Base-by-base conservation (phyloP, 2,888 invertebrate species). In the Syritta pipiens region DNA sequence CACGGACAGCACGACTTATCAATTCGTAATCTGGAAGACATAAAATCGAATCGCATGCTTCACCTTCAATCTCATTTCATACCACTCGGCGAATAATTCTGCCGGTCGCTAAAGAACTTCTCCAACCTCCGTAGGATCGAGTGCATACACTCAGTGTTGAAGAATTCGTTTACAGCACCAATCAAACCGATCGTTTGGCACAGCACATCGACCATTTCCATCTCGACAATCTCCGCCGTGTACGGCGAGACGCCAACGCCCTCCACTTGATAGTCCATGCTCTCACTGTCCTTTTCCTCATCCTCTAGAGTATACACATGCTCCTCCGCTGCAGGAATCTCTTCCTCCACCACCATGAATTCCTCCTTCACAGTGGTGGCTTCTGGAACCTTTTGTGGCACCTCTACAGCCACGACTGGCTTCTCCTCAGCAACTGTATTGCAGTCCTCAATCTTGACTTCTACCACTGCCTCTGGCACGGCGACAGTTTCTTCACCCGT, bases 181-280 rank as follows among this genome's bases (percentile, higher is more conserved):
- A 89, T 35, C 44, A 85, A 83, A 1, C 89, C 89, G 9, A 89
- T 84, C 0, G 88, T 87, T 28, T 84, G 82, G 65, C 88, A 88
- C 10, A 89, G 76, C 14, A 84, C 84, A 57, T 87, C 85, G 1
- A 89, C 85, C 19, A 81, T 63, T 17, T 79, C 37, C 7, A 75
- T 81, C 20, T 84, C 85, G 10, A 87, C 85, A 5, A 86, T 87
- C 4, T 83, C 84, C 6, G 88, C 86, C 77, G 85, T 84, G 60
- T 86, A 88, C 12, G 83, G 83, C 1, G 88, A 88, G 28, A 68
- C 69, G 6, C 79, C 74, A 4, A 83, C 14, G 40, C 72, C 67
- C 40, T 53, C 72, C 46, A 84, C 83, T 12, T 82, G 67, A 4
- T 68, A 51, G n/a, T 69, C 40, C 2, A 60, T 57, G 12, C 82